A percentile compares a stretch with the other conserved stretches of the same genome.
These are phyloP conservation scores for Chromis chromis DNA, from an alignment of 2,797 vertebrate species.

Conservation along the genomic window DNA sequence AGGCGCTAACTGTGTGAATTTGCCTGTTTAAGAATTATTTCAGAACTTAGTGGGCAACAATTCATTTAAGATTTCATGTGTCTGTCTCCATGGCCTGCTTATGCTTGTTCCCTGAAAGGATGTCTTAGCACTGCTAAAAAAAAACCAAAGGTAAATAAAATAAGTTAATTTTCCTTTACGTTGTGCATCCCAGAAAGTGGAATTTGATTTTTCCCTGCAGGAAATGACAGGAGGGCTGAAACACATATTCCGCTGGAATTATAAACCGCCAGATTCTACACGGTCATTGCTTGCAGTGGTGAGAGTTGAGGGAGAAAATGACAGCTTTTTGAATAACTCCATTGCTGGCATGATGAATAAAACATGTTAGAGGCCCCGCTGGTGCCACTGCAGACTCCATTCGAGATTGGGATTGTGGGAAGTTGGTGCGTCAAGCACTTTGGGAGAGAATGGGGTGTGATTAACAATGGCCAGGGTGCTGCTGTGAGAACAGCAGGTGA, in stretches of 20 bases:
- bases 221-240: constrained; percentile 31
- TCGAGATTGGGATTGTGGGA: constrained; percentile 71
- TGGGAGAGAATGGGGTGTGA: constrained; percentile 73
- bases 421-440: constrained; percentile 64
- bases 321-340: constrained; percentile 68
- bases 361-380: constrained; percentile 65
- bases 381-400: constrained; percentile 60
- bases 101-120: constrained; percentile 8
- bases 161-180: neutral
- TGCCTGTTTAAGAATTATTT: constrained; percentile 26
- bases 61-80: constrained; percentile 27
- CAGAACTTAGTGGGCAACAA: constrained; percentile 9
- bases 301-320: constrained; percentile 51
- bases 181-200: constrained; percentile 37
- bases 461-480: constrained; percentile 67
- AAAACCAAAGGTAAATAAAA: constrained; percentile 2
- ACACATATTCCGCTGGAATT: constrained; percentile 38
- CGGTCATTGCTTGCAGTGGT: constrained; percentile 35
- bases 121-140: neutral
- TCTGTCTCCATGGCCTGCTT: constrained; percentile 20
- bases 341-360: constrained; percentile 71
- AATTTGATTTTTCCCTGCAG: constrained; percentile 23
- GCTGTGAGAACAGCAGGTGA: constrained; percentile 62
- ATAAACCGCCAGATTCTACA: constrained; percentile 53
- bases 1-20: constrained; percentile 19